Conservation (phyloP, 2,888 invertebrate genomes). For the Tiliacea aurago region DNA sequence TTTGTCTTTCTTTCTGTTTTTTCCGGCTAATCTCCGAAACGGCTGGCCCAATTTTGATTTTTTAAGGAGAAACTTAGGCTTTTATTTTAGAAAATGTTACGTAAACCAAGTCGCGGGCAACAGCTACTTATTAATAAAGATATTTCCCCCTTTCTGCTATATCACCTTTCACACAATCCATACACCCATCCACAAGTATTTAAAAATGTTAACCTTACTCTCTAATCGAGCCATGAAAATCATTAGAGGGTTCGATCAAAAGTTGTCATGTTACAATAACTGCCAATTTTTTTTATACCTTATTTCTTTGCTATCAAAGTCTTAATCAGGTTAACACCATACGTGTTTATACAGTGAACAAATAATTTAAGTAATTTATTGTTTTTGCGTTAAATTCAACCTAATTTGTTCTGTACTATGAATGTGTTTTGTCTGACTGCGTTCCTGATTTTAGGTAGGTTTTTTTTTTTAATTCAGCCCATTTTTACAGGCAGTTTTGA, state of each 20-base stretch:
- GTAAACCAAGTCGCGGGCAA: too few species aligned
- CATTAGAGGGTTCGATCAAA: neutral
- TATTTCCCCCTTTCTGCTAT: too few species aligned
- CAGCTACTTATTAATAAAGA: too few species aligned
- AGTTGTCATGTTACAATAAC: constrained; percentile 15
- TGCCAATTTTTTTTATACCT: constrained; percentile 40
- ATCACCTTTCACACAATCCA: too few species aligned
- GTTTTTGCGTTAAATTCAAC: constrained; percentile 8
- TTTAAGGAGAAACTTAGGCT: too few species aligned
- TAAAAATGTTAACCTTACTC: too few species aligned
- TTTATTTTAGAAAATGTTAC: too few species aligned
- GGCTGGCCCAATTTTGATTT: too few species aligned
- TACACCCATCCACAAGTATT: too few species aligned
- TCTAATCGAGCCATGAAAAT: neutral
- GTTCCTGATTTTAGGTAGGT: constrained; percentile 25
- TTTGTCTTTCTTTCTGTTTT: too few species aligned
- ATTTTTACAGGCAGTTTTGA: too few species aligned
- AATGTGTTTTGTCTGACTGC: constrained; percentile 19
- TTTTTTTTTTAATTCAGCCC: neutral
- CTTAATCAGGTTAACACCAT: neutral
- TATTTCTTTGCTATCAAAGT: constrained; percentile 35
- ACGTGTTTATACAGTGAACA: neutral
- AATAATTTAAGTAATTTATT: constrained; percentile 1
- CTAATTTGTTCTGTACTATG: constrained; percentile 19
- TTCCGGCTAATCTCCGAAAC: too few species aligned